Evolutionary conservation across 2,797 vertebrate species (phyloP), one percentile per base, ranked within the genome.

Genomic region (Enteromius mattozi): DNA sequence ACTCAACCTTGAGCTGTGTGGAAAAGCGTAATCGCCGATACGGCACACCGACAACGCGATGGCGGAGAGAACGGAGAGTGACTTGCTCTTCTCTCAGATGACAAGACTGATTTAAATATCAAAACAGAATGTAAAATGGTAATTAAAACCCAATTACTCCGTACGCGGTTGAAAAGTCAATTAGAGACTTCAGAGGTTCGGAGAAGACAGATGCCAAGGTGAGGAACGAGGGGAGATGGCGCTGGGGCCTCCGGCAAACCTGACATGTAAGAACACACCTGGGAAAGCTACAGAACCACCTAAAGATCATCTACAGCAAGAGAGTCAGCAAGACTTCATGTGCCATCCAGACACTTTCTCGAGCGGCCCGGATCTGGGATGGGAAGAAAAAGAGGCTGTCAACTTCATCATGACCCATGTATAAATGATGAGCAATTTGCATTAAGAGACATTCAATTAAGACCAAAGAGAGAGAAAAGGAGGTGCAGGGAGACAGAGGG

Each of bases 131-230:
- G 91, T 89, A 93, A 95, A 94, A 92, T 86, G 78, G 90, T 93
- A 93, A 95, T 95, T 95, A 95, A 94, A 93, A 91, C 91, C 90
- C 92, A 94, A 94, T 95, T 94, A 94, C 84, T 85, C 90, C 84
- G 37, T 0, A 61, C 76, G 81, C 88, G 85, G 86, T 88, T 90
- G 90, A 92, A 91, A 92, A 94, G 92, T 93, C 91, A 94, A 93
- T 93, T 91, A 91, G 89, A 83, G 78, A 89, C 91, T 94, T 89
- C 82, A 71, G 89, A 88, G 88, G 88, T 76, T 78, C n/a, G 85
- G 45, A 90, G 79, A 24, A 63, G 81, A 87, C 81, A 91, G 90
- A 88, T 91, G 88, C 86, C 80, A 86, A 88, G 88, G 89, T 90
- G 90, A 90, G 88, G 84, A 86, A 70, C 17, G 69, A 81, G 80